These are phyloP conservation scores for Pimephales promelas DNA, from an alignment of 2,113 vertebrate species.

Conservation along the genomic window DNA sequence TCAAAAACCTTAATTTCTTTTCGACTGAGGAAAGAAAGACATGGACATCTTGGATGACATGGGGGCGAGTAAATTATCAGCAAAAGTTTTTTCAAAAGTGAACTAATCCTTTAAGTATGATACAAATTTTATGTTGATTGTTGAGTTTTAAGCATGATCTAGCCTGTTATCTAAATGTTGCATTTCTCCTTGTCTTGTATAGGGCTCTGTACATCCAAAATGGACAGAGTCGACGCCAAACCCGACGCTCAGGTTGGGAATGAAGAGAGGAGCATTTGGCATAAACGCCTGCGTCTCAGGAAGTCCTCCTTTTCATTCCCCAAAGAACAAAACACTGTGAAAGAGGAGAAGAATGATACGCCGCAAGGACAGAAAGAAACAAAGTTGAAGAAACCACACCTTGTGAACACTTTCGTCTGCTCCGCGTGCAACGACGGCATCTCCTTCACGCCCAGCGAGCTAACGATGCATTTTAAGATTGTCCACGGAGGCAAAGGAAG, in stretches of 20 bases:
- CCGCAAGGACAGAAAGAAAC: constrained; percentile 59
- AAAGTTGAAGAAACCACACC: constrained; percentile 68
- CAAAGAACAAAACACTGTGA: constrained; percentile 68
- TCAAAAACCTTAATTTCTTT: too few species aligned
- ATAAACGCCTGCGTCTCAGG: constrained; percentile 70
- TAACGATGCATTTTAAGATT: constrained; percentile 88
- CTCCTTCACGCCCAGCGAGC: constrained; percentile 85
- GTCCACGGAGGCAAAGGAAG: constrained; percentile 78
- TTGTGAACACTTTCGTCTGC: constrained; percentile 80
- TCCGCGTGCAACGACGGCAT: constrained; percentile 81
- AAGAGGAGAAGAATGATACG: constrained; percentile 64
- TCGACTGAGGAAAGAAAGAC: too few species aligned
- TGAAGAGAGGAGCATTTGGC: constrained; percentile 63
- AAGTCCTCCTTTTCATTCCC: constrained; percentile 63
- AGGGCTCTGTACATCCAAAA: constrained; percentile 60
- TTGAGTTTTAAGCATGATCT: neutral
- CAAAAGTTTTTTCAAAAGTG: too few species aligned
- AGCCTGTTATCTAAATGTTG: neutral
- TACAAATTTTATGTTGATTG: neutral
- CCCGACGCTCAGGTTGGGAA: constrained; percentile 26
- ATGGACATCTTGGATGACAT: too few species aligned
- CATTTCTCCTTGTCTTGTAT: constrained; percentile 36
- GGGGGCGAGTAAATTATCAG: too few species aligned
- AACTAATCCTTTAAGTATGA: too few species aligned
- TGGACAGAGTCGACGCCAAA: constrained; percentile 52